These are phyloP conservation scores for Nematolebias whitei DNA, from an alignment of 2,113 vertebrate genomes.

Conservation along the genomic window DNA sequence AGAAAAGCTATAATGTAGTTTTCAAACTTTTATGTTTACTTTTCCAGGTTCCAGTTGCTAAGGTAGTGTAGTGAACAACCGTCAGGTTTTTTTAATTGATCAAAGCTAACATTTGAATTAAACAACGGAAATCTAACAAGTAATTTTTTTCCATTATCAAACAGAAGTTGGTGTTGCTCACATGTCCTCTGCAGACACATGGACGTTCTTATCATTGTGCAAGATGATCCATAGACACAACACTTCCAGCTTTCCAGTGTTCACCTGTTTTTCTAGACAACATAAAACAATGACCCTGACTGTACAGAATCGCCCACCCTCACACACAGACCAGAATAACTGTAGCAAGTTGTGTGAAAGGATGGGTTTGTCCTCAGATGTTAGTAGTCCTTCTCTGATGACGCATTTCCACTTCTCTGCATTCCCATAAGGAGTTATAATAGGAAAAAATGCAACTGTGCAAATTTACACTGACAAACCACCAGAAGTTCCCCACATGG, in stretches of 20 bases:
- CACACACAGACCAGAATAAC: not conserved
- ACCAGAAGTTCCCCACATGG: slow-evolving; percentile 54
- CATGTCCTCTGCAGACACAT: not conserved
- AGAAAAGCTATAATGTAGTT: not conserved
- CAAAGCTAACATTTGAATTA: not conserved
- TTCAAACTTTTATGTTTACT: not conserved
- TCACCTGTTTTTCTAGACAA: not conserved
- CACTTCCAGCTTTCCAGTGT: not conserved
- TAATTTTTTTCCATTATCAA: not conserved
- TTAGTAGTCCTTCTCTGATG: slow-evolving; percentile 43
- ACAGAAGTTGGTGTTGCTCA: not conserved
- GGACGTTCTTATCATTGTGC: not conserved
- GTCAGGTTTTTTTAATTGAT: not conserved
- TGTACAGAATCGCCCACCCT: slow-evolving; percentile 15
- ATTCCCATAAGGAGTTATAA: slow-evolving; percentile 47
- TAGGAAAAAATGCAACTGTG: slow-evolving; percentile 63
- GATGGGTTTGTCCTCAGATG: slow-evolving; percentile 45
- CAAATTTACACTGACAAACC: slow-evolving; percentile 64
- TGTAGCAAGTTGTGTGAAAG: slow-evolving; percentile 48
- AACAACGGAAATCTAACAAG: slow-evolving; percentile 1
- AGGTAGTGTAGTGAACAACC: not conserved
- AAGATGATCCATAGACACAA: not conserved
- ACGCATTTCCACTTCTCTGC: slow-evolving; percentile 54
- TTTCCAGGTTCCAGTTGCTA: slow-evolving; percentile 9
- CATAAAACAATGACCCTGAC: slow-evolving; percentile 18